Evolutionary conservation across 2,113 vertebrate species (phyloP), one percentile per base, ranked within the genome.

Genomic region (Microcebus tavaratra): DNA sequence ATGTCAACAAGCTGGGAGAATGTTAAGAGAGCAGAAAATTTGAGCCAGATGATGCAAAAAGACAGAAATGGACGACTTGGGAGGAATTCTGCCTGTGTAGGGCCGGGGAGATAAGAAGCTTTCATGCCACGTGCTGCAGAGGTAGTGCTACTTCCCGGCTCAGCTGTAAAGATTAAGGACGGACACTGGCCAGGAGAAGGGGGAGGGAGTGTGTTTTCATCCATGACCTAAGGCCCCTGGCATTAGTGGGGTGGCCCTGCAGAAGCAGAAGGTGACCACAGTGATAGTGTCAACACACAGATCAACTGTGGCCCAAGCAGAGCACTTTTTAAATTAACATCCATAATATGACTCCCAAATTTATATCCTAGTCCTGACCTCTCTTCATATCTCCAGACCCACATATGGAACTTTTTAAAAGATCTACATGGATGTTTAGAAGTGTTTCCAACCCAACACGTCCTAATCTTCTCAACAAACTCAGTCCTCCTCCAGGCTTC

Each of bases 41-140:
- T 73, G 87, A 96, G 86, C 73, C 92, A 97, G 73, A 53, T 89
- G 42, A 96, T 67, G 27, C 50, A 88, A 31, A 90, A 95, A 73
- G 45, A 68, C 23, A 75, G 42, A 92, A 79, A 63, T 27, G 29
- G 82, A 31, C 72, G 59, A 8, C 18, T 7, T 55, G 61, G 61
- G n/a, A 67, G 67, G 36, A 81, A 50, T 27, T 61, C 36, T 42
- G 29, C 31, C 7, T 15, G 8, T 39, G 39, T 48, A 65, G 34
- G 14, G 45, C 65, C 29, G 73, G 63, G 53, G 53, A 8, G 17
- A n/a, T 3, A 53, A 23, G 45, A 36, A 9, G 20, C 13, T 42
- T 53, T 45, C 3, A 7, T 20, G 55, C 27, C n/a, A 12, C 2
- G 23, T 39, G 13, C 13, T 20, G 53, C 21, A 42, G 25, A 5